A percentile compares a stretch with the other conserved stretches of the same genome.
These are phyloP conservation scores for Anastrepha obliqua DNA, from an alignment of 1,140 invertebrate species.

Conservation along the genomic window DNA sequence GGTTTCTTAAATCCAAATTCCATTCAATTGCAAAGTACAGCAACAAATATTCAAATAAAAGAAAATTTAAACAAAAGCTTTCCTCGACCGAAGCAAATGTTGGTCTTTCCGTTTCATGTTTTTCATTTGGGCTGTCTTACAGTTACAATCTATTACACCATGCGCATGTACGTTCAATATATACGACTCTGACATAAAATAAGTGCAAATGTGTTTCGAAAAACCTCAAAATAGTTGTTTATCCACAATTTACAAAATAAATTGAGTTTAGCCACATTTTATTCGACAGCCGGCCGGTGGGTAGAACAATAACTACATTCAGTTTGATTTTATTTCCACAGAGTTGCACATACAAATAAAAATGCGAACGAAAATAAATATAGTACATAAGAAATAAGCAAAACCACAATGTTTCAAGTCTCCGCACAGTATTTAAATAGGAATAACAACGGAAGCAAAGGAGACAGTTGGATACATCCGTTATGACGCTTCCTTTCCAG, in stretches of 20 bases:
- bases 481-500: not conserved
- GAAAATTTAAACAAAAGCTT: no score
- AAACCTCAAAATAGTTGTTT: not conserved
- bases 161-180: no score
- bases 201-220: no score
- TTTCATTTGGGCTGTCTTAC: not conserved
- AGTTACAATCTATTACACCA: no score
- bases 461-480: conserved; percentile 45
- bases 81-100: not conserved
- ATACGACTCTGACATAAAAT: no score
- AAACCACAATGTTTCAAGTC: conserved; percentile 8
- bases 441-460: conserved; percentile 34
- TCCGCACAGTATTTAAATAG: conserved; percentile 26
- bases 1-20: no score
- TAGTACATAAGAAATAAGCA: not conserved
- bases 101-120: not conserved
- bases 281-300: not conserved
- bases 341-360: not conserved
- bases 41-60: no score
- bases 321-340: not conserved
- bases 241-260: conserved; percentile 23
- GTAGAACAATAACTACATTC: not conserved
- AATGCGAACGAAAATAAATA: not conserved
- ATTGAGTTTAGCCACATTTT: not conserved
- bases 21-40: no score